phyloP scores from a whole-genome alignment of 2,113 vertebrate genomes.

The Alectura lathami region DNA sequence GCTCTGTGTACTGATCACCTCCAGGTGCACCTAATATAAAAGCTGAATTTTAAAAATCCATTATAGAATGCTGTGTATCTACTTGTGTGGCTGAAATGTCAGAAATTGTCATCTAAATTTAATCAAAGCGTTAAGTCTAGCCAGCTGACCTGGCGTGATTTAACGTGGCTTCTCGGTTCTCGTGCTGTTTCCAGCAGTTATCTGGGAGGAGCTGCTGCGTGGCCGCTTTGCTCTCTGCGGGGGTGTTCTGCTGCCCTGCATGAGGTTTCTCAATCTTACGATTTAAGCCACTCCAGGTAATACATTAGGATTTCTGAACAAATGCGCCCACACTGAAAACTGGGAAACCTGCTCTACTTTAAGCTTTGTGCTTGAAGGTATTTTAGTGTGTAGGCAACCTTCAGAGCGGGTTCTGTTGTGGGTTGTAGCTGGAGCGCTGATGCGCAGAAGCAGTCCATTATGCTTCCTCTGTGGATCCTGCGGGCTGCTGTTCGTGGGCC shows the following conservation, averaged over 20 bases:
- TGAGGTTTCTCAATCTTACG: neutral
- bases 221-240: neutral
- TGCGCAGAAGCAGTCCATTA: neutral
- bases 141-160: neutral
- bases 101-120: neutral
- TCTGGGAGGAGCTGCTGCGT: neutral
- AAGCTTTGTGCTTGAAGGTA: neutral
- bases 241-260: neutral
- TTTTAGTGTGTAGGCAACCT: neutral
- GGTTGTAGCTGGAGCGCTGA: accelerated
- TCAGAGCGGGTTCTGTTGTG: neutral
- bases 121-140: neutral
- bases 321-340: neutral
- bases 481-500: neutral
- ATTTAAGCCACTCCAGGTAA: neutral
- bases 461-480: neutral
- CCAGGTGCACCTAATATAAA: neutral
- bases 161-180: neutral
- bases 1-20: neutral
- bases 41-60: neutral
- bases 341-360: neutral
- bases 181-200: neutral
- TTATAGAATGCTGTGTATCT: neutral
- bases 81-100: neutral
- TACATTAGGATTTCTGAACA: neutral